Evolutionary conservation across 2,113 vertebrate genomes (phyloP), one percentile per base, ranked within the genome.

Genomic region (Neolamprologus fasciatus): DNA sequence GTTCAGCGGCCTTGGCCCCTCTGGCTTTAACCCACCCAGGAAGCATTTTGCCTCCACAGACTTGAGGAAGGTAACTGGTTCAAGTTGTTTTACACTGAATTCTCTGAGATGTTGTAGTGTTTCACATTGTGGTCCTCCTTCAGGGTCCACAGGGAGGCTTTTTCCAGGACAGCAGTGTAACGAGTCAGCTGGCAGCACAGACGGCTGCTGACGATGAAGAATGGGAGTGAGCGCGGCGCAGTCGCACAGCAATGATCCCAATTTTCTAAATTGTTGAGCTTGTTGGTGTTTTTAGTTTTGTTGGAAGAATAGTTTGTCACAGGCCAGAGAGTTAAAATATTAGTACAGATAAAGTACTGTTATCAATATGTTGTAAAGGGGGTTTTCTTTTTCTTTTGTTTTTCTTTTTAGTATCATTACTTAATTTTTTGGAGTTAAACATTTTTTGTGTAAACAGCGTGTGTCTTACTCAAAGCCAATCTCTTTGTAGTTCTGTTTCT

Each of bases 61-160:
- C 92, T 93, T 92, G 4, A 95, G 96, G 73, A 98, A 96, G 97
- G 98, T 98, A 94, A 13, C 6, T 31, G 9, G 23, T 6, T 31
- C 11, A 4, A 1, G 4, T 14, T 10, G 5, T 26, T 9, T 28
- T 26, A 1, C 6, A 6, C 2, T 7, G 9, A 26, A 14, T 9
- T 42, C 9, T 9, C 4, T 7, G 19, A 26, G 21, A 23, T 26
- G 9, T 0, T 45, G 26, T 9, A 5, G 5, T 28, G 13, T 51
- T 1, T 5, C 19, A 17, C 31, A 12, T 26, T 82, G 14, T 63
- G 10, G 31, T 80, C 10, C 68, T 21, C 10, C 9, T 16, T 23
- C 58, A 88, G 80, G 51, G 4, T 81, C 61, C 9, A 8, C 47
- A 89, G 84, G 54, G 73, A 73, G 87, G 87, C 16, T 86, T 79